These are phyloP conservation scores for Campylorhamphus procurvoides DNA, from an alignment of 2,113 vertebrate species.

Conservation along the genomic window DNA sequence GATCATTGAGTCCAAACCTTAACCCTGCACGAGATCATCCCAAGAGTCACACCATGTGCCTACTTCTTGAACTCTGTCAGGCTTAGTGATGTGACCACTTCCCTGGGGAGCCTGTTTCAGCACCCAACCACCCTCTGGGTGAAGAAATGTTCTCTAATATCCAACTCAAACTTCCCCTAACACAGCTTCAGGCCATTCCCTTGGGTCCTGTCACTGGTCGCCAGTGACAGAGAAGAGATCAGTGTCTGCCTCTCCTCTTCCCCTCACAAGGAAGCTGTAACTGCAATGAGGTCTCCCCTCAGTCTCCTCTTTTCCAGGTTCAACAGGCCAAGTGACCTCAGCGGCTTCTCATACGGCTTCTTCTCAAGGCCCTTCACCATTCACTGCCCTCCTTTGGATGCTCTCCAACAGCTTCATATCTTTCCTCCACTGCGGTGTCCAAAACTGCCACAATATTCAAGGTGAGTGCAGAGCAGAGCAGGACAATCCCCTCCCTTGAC, in stretches of 20 bases:
- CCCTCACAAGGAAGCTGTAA: not conserved
- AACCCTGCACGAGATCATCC: not conserved
- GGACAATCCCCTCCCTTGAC: not conserved
- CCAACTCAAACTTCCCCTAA: not conserved
- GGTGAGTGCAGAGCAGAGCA: not conserved
- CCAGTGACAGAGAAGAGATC: not conserved
- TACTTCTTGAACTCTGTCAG: not conserved
- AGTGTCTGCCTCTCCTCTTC: not conserved
- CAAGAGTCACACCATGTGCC: not conserved
- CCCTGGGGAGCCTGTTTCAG: not conserved
- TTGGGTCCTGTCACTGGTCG: not conserved
- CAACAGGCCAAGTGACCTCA: not conserved
- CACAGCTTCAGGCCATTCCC: not conserved
- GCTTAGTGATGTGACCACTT: not conserved
- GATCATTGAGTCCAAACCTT: not conserved
- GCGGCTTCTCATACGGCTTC: not conserved
- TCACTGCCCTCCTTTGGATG: not conserved
- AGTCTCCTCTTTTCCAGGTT: not conserved
- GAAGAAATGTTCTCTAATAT: not conserved
- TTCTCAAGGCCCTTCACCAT: not conserved
- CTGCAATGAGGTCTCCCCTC: not conserved
- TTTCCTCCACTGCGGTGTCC: not conserved
- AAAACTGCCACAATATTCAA: not conserved
- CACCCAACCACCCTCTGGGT: not conserved
- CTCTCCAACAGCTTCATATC: not conserved